Evolutionary conservation across 2,888 invertebrate genomes (phyloP), one percentile per base, ranked within the genome.

Genomic region (Hemicrepidius hirtus): DNA sequence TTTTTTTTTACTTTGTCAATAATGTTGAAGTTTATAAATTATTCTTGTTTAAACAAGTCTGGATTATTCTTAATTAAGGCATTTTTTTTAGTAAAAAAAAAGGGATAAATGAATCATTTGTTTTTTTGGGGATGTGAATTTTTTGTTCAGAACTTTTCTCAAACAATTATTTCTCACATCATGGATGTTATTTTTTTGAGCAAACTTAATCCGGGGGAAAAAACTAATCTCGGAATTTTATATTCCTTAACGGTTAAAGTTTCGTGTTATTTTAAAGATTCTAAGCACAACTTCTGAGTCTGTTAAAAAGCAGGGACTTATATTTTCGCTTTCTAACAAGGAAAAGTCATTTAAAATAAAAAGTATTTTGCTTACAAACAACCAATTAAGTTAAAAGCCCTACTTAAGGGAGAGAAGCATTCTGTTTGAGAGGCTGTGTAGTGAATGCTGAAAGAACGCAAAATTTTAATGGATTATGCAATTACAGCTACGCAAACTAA

Each of bases 301-400:
- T 16, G 18, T 20, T n/a, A 16, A 18, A 18, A 21, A 7, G 32
- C 24, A 28, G 18, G 9, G 37, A 18, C 18, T 37, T 37, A 57
- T 37, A 57, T 57, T 57, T 57, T 57, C 53, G 57, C 57, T 57
- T 57, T 35, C 37, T 35, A 57, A 60, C 60, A 60, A 60, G 60
- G 60, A 59, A 24, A 59, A 59, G 57, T 59, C 55, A 59, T 57
- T 67, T 67, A 32, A 59, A 59, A 59, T 59, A 53, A 57, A 67
- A 67, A 67, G 67, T 59, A 46, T 67, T 67, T 67, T 67, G 67
- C 50, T 62, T 50, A 63, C 62, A 69, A 69, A 63, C 53, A 55
- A 55, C 44, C 69, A 69, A 69, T 69, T 69, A 69, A 63, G 69
- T 63, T 69, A 55, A 69, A 69, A 69, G 69, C 69, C 40, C 24